Evolutionary conservation across 2,797 vertebrate genomes (phyloP), one percentile per base, ranked within the genome.

Genomic region (Chiroxiphia lanceolata): DNA sequence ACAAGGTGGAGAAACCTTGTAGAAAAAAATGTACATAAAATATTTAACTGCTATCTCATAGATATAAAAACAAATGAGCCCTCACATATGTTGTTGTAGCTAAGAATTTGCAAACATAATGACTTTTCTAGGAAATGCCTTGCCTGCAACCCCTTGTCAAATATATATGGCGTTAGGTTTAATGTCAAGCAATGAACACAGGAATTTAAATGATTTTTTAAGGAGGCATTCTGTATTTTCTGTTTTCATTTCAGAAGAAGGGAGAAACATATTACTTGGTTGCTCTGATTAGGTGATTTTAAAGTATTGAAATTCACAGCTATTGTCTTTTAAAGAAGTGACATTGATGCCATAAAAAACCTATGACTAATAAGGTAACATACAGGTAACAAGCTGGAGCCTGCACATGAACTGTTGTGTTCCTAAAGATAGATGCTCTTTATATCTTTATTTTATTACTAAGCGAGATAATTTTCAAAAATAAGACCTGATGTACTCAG

Each of bases 401-500:
- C 15, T 63, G 25, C 10, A 9, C 38, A 47, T 29, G 14, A 44
- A 54, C 19, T 76, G 12, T 22, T 87, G 17, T 45, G 19, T 27
- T 64, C 29, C 36, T 90, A 75, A 81, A 83, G 34, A 48, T 13
- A 82, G 42, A 57, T 67, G 8, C 0, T 69, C 11, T 79, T 90
- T 67, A 26, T 45, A 9, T 64, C 26, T 87, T 90, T 54, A 89
- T 83, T 77, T 87, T 69, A 77, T 61, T 76, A 27, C 17, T 82
- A 56, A 76, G 15, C 87, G 36, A 89, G 25, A 83, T 25, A 15
- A 60, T 91, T 80, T 85, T 89, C 26, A 89, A 91, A 92, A 94
- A 45, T n/a, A 79, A 56, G 34, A 89, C 25, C n/a, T 87, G 77
- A 47, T 69, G 64, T 64, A 64, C 26, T 50, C 38, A 50, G 57